A percentile compares a stretch with the other conserved stretches of the same genome.
phyloP scores from a whole-genome alignment of 2,797 vertebrate genomes.

The Acropternis orthonyx region DNA sequence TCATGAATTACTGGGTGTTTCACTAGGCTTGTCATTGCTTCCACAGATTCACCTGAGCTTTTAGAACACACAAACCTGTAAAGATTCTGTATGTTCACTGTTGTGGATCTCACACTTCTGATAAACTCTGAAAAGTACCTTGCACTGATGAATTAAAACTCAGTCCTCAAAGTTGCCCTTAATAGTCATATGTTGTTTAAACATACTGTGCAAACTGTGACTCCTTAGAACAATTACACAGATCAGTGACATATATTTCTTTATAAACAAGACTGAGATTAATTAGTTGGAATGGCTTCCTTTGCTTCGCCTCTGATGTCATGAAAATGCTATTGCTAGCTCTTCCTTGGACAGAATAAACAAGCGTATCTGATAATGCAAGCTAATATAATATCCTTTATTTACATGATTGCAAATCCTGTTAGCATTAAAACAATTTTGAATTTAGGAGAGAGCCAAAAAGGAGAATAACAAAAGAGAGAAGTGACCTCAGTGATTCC shows the following conservation, averaged over 20 bases:
- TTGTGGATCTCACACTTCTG: not conserved
- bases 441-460: slow-evolving; percentile 31
- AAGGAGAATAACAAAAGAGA: slow-evolving; percentile 63
- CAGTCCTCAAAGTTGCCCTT: slow-evolving; percentile 5
- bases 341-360: slow-evolving; percentile 71
- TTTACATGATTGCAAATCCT: slow-evolving; percentile 54
- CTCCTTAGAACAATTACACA: slow-evolving; percentile 69
- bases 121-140: not conserved
- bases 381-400: slow-evolving; percentile 59
- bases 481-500: slow-evolving; percentile 58
- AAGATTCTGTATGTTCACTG: not conserved
- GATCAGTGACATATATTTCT: slow-evolving; percentile 61
- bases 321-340: slow-evolving; percentile 61
- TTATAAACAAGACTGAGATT: slow-evolving; percentile 71
- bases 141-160: slow-evolving; percentile 24
- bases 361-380: slow-evolving; percentile 56
- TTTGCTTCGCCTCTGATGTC: slow-evolving; percentile 71
- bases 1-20: not conserved
- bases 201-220: slow-evolving; percentile 63
- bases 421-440: slow-evolving; percentile 55
- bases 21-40: not conserved
- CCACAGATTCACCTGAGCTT: not conserved
- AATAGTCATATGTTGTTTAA: slow-evolving; percentile 36
- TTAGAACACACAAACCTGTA: not conserved
- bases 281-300: slow-evolving; percentile 68